phyloP scores from a whole-genome alignment of 2,797 vertebrate species.

The Hoplostethus atlanticus region DNA sequence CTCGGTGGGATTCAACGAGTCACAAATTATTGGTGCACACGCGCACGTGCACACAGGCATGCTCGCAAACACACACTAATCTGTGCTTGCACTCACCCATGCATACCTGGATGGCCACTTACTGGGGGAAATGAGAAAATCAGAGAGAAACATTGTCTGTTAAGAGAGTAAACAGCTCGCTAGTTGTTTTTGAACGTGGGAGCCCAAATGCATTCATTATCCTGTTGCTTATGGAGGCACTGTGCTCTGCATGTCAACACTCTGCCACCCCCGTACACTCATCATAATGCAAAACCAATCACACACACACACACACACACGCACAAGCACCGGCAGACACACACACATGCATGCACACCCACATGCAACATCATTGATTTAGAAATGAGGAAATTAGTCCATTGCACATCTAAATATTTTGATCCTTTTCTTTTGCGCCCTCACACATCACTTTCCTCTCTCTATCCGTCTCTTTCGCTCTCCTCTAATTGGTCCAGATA shows the following conservation, averaged over 20 bases:
- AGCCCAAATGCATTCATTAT: constrained; percentile 75
- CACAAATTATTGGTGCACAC: constrained; percentile 32
- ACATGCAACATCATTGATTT: constrained; percentile 46
- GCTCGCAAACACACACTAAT: not conserved
- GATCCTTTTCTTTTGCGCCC: constrained; percentile 37
- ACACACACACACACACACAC: constrained; percentile 22
- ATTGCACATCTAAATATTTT: constrained; percentile 61
- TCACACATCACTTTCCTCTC: constrained; percentile 35
- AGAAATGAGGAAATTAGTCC: constrained; percentile 59
- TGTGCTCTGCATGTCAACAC: constrained; percentile 79
- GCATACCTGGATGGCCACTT: constrained; percentile 48
- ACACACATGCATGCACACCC: constrained; percentile 18
- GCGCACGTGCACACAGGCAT: not conserved
- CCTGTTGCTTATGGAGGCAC: constrained; percentile 70
- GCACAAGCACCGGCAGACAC: not conserved
- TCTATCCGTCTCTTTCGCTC: constrained; percentile 33
- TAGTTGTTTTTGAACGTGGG: constrained; percentile 66
- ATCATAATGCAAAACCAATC: constrained; percentile 76
- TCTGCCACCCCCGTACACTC: constrained; percentile 67
- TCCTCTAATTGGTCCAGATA: constrained; percentile 67
- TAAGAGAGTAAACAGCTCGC: constrained; percentile 67
- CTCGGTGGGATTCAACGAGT: constrained; percentile 44
- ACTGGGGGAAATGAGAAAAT: constrained; percentile 63
- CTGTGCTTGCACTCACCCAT: constrained; percentile 23
- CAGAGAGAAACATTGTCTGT: constrained; percentile 53